phyloP scores from a whole-genome alignment of 2,113 vertebrate genomes.

The Mastomys natalensis region DNA sequence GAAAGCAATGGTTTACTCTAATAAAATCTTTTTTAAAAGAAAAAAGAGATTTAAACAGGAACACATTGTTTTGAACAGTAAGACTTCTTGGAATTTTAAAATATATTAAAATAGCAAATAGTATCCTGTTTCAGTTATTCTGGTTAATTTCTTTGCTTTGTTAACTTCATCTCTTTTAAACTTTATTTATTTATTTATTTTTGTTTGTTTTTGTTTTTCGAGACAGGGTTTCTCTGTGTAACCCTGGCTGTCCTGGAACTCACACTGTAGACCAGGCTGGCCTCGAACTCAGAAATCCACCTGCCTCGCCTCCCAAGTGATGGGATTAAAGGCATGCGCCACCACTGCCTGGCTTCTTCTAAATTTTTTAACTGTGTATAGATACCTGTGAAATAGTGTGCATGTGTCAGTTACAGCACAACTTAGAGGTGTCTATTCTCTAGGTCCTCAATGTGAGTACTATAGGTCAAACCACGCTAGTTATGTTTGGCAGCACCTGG shows the following conservation, averaged over 20 bases:
- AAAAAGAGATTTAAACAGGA: neutral
- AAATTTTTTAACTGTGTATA: neutral
- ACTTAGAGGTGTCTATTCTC: neutral
- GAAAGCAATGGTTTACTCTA: no score
- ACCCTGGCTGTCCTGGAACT: no score
- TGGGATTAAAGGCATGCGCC: no score
- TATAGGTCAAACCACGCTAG: neutral
- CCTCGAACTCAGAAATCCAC: no score
- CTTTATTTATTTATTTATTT: no score
- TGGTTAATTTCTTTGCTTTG: neutral
- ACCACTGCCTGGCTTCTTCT: no score
- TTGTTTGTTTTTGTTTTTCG: no score
- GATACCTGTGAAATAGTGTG: neutral
- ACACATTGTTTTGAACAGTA: neutral
- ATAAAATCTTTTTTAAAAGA: no score
- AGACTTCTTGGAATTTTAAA: neutral
- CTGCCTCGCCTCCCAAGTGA: no score
- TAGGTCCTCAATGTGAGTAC: neutral
- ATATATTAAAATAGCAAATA: neutral
- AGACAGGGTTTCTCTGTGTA: no score
- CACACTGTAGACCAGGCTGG: no score
- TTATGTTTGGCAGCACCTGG: neutral
- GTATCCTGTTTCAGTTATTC: neutral
- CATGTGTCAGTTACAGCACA: neutral
- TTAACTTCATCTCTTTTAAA: neutral